Evolutionary conservation across 2,113 vertebrate species (phyloP).

Genomic region (Nycticebus coucang): DNA sequence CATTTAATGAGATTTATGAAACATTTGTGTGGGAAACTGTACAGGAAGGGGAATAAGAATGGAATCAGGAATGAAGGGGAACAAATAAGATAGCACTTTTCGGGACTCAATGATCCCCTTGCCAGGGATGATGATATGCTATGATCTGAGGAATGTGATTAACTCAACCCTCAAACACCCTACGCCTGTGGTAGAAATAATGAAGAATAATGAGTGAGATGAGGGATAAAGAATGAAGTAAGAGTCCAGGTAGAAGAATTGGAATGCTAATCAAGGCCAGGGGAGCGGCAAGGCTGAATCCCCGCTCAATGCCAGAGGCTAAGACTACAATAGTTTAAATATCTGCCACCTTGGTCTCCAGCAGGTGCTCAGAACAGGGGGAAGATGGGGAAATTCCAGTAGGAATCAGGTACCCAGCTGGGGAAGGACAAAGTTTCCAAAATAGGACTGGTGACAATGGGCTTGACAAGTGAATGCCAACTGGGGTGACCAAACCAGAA

Average conservation of each 20-base stretch:
- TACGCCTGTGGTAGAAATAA: not conserved
- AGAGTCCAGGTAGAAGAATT: not conserved
- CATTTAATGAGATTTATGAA: slow-evolving; percentile 35
- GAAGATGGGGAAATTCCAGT: not conserved
- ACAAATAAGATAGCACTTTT: not conserved
- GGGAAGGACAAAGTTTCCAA: not conserved
- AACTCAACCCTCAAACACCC: not conserved
- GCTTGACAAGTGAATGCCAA: not conserved
- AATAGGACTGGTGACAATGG: not conserved
- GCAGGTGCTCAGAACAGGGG: not conserved
- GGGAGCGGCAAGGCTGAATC: not conserved
- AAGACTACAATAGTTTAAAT: not conserved
- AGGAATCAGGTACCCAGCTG: not conserved
- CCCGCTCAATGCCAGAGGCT: not conserved
- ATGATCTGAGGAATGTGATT: not conserved
- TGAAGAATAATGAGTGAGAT: not conserved
- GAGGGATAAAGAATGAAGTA: not conserved
- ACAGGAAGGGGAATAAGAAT: not conserved
- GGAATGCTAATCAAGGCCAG: not conserved
- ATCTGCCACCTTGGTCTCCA: not conserved
- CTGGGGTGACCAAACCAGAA: not conserved
- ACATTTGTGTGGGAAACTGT: not conserved
- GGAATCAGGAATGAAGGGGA: not conserved
- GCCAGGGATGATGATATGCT: not conserved
- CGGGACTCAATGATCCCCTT: not conserved